These are phyloP conservation scores for Mallotus villosus DNA, from an alignment of 2,797 vertebrate species.

Conservation along the genomic window DNA sequence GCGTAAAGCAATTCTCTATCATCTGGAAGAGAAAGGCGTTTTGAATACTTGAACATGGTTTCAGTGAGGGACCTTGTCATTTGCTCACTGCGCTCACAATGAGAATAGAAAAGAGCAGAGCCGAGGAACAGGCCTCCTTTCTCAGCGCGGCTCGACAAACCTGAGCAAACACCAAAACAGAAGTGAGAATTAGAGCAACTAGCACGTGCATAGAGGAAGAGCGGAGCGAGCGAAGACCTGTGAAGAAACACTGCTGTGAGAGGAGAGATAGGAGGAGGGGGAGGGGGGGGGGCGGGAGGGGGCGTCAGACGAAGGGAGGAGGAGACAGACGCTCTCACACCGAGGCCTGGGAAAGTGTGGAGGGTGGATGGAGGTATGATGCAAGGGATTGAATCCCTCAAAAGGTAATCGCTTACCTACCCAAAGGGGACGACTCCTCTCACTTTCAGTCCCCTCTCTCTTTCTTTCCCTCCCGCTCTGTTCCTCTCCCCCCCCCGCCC, in stretches of 20 bases:
- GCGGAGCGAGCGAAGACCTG: slow-evolving; percentile 44
- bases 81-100: background rate
- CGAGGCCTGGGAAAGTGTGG: slow-evolving; percentile 4
- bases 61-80: background rate
- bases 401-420: slow-evolving; percentile 71
- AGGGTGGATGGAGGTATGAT: slow-evolving; percentile 48
- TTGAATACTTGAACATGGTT: slow-evolving; percentile 22
- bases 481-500: slow-evolving; percentile 3
- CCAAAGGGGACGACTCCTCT: slow-evolving; percentile 66
- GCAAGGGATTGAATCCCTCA: slow-evolving; percentile 69
- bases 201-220: slow-evolving; percentile 50
- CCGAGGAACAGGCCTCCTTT: slow-evolving; percentile 1
- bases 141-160: slow-evolving; percentile 42
- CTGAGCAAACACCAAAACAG: slow-evolving; percentile 42
- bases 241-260: slow-evolving; percentile 45
- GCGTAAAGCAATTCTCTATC: background rate
- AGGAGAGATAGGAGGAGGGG: slow-evolving; percentile 34
- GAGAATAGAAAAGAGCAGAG: slow-evolving; percentile 3
- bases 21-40: slow-evolving; percentile 3
- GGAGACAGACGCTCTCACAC: slow-evolving; percentile 20
- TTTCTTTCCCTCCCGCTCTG: background rate
- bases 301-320: slow-evolving; percentile 43
- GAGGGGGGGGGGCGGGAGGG: slow-evolving; percentile 22
- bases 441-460: slow-evolving; percentile 41
- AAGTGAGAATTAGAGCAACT: slow-evolving; percentile 47